A percentile compares a stretch with the other conserved stretches of the same genome.
These are phyloP conservation scores for Petrocephalus schoutedeni DNA, from an alignment of 2,797 vertebrate species.

Conservation along the genomic window DNA sequence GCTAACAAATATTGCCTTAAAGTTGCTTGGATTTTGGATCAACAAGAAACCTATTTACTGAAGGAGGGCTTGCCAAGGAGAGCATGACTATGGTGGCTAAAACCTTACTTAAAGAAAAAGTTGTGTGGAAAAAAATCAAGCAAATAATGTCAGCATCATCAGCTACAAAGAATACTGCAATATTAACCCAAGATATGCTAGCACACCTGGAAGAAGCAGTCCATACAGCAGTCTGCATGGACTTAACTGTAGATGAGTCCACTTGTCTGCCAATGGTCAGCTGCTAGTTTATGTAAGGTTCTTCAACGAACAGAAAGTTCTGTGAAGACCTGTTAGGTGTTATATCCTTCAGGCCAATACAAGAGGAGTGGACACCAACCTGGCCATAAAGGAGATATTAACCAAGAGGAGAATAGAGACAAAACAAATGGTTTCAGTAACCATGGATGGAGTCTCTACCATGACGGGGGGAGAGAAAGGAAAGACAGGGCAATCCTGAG, in stretches of 20 bases:
- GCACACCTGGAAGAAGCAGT: constrained; percentile 10
- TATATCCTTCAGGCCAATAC: constrained; percentile 17
- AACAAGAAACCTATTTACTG: constrained; percentile 2
- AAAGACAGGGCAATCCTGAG: constrained; percentile 16
- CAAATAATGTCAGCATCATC: constrained; percentile 13
- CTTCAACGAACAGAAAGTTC: constrained; percentile 9
- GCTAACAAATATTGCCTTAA: constrained; percentile 17
- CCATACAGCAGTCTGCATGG: constrained; percentile 12
- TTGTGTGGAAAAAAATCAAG: constrained; percentile 10
- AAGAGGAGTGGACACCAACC: constrained; percentile 5
- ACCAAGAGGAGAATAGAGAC: too few species aligned
- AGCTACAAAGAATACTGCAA: constrained; percentile 21
- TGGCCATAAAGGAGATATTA: constrained; percentile 11
- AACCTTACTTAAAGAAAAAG: constrained; percentile 14
- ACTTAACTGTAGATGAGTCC: constrained; percentile 25
- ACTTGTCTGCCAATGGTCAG: constrained; percentile 24
- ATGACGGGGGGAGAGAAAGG: constrained; percentile 15
- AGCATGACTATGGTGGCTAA: constrained; percentile 17
- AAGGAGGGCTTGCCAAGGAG: neutral
- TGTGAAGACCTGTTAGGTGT: constrained; percentile 22
- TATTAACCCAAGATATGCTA: constrained; percentile 18
- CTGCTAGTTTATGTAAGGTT: constrained; percentile 24
- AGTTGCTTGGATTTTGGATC: constrained; percentile 21
- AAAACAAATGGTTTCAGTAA: constrained; percentile 14
- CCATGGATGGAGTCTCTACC: constrained; percentile 18